Percentiles rank a stretch among this genome's conserved stretches.
These are phyloP conservation scores for Drosophila grimshawi DNA, from an alignment of 1,140 invertebrate genomes.

Conservation along the genomic window DNA sequence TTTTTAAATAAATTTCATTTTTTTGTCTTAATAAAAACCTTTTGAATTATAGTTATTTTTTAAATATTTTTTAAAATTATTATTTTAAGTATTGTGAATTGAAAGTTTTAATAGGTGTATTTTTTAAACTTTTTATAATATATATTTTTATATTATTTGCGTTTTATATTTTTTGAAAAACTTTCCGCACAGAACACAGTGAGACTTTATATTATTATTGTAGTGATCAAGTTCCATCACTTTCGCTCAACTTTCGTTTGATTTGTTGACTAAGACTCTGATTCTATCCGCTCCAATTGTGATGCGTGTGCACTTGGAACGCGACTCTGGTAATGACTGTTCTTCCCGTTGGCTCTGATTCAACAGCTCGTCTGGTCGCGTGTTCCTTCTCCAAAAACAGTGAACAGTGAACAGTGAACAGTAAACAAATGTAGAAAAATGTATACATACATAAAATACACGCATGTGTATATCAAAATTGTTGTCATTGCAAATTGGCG, in stretches of 20 bases:
- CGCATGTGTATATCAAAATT: slow-evolving; percentile 10
- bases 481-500: slow-evolving; percentile 77
- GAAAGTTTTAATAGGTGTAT: neutral
- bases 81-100: slow-evolving; percentile 1
- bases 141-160: neutral
- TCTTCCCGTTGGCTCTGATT: slow-evolving; percentile 60
- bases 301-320: slow-evolving; percentile 62
- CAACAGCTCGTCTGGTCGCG: slow-evolving; percentile 54
- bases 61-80: neutral
- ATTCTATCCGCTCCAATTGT: slow-evolving; percentile 44
- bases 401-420: slow-evolving; percentile 55
- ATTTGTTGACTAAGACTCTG: neutral
- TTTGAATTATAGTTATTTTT: neutral
- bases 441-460: slow-evolving; percentile 8
- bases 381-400: slow-evolving; percentile 73
- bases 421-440: slow-evolving; percentile 48
- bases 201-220: neutral
- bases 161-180: neutral
- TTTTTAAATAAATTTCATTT: neutral
- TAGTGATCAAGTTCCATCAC: slow-evolving; percentile 3
- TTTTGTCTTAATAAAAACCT: neutral
- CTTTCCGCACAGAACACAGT: neutral
- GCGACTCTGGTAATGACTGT: slow-evolving; percentile 73
- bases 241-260: slow-evolving; percentile 16
- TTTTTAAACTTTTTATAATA: neutral